Evolutionary conservation across 2,888 invertebrate species (phyloP).

Genomic region (Lagria hirta): DNA sequence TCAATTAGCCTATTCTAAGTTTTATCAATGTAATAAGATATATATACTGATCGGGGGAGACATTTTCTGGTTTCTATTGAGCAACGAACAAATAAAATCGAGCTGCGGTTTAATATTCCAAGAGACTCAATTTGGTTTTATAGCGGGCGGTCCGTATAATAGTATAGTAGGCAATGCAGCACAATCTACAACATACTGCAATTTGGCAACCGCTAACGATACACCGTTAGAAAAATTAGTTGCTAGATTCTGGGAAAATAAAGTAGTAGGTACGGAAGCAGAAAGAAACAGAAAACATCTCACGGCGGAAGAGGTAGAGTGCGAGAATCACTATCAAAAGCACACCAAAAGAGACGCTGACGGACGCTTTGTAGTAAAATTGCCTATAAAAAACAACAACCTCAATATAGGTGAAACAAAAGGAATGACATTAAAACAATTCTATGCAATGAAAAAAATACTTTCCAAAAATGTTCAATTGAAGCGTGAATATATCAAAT

Average conservation of each 20-base stretch:
- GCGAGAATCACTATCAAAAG: background rate
- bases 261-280: too few relatives aligned
- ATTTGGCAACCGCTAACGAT: too few relatives aligned
- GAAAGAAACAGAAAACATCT: too few relatives aligned
- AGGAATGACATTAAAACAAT: background rate
- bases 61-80: too few relatives aligned
- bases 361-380: too few relatives aligned
- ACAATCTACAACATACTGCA: too few relatives aligned
- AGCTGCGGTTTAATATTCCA: too few relatives aligned
- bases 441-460: background rate
- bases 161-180: too few relatives aligned
- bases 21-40: constrained; percentile 12
- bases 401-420: constrained; percentile 1
- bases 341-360: background rate
- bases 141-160: constrained; percentile 12
- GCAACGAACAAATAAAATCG: constrained; percentile 20
- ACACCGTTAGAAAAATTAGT: too few relatives aligned
- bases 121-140: constrained; percentile 28
- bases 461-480: background rate
- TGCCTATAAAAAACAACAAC: too few relatives aligned
- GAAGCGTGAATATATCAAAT: background rate
- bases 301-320: too few relatives aligned
- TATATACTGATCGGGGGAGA: constrained; percentile 23
- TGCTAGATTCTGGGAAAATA: background rate
- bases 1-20: constrained; percentile 20